Conservation (phyloP, 2,888 invertebrate genomes). For the Pollenia griseotomentosa region DNA sequence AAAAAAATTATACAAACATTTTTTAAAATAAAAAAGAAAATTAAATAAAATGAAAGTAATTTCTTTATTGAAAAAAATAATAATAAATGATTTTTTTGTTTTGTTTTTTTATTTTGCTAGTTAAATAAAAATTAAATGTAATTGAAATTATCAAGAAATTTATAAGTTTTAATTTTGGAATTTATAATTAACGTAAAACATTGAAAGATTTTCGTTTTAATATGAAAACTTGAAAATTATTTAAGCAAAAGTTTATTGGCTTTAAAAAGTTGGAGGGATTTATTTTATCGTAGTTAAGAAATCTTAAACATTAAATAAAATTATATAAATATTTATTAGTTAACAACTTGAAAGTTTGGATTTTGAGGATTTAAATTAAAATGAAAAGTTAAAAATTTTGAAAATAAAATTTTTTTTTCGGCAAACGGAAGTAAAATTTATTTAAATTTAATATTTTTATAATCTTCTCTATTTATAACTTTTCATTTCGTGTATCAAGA, state of each 20-base stretch:
- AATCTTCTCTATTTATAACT: too few species aligned
- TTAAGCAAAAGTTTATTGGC: conserved; percentile 32
- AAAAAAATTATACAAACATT: conserved; percentile 15
- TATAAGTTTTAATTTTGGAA: conserved; percentile 9
- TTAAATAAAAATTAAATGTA: conserved; percentile 15
- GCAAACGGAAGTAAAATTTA: too few species aligned
- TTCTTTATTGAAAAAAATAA: conserved; percentile 3
- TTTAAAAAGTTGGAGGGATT: background rate
- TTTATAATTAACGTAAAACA: conserved; percentile 54
- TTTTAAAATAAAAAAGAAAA: conserved; percentile 5
- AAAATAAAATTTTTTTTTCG: too few species aligned
- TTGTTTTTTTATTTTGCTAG: background rate
- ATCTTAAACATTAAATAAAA: conserved; percentile 10
- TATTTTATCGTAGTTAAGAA: background rate
- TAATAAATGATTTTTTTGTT: background rate
- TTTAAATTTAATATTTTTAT: too few species aligned
- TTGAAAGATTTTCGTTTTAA: conserved; percentile 30
- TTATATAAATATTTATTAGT: conserved; percentile 19
- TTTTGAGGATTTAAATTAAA: background rate
- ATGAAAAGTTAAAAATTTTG: too few species aligned
- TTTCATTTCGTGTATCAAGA: too few species aligned
- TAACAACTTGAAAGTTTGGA: conserved; percentile 9
- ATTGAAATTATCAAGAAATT: conserved; percentile 32
- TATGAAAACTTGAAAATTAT: conserved; percentile 27
- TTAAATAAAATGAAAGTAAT: conserved; percentile 27